Conservation (phyloP, 2,888 invertebrate genomes). For the Eilema sororculum region DNA sequence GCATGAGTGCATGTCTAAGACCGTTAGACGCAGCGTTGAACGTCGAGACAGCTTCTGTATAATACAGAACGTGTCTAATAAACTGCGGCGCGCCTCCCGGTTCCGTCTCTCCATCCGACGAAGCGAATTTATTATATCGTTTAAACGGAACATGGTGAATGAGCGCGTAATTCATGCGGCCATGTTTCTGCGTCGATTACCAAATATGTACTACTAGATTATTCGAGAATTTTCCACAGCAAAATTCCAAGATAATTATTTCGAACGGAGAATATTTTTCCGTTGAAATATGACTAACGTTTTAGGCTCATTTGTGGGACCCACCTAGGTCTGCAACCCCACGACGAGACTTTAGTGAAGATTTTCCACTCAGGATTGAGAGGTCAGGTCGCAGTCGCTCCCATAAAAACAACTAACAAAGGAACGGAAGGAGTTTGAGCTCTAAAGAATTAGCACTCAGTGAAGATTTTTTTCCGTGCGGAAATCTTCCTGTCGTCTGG, state of each 20-base stretch:
- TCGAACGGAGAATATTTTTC: not conserved
- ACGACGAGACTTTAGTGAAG: too few species aligned
- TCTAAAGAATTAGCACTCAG: too few species aligned
- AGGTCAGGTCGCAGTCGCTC: too few species aligned
- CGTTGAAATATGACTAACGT: not conserved
- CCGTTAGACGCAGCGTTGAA: slow-evolving; percentile 7
- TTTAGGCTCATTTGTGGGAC: not conserved
- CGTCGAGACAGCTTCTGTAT: slow-evolving; percentile 23
- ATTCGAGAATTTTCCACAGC: slow-evolving; percentile 10
- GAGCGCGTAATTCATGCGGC: slow-evolving; percentile 36
- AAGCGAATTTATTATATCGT: slow-evolving; percentile 45
- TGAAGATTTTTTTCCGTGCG: too few species aligned
- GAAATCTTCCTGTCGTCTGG: too few species aligned
- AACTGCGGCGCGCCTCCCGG: slow-evolving; percentile 38
- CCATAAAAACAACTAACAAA: too few species aligned
- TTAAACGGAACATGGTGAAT: slow-evolving; percentile 43
- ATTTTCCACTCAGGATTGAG: too few species aligned
- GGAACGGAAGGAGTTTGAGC: too few species aligned
- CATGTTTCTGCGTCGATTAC: slow-evolving; percentile 32
- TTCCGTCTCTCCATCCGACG: slow-evolving; percentile 25
- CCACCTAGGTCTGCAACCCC: too few species aligned
- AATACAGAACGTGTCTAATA: slow-evolving; percentile 36
- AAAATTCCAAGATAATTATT: slow-evolving; percentile 8
- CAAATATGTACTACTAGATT: slow-evolving; percentile 25
- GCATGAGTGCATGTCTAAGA: slow-evolving; percentile 36